Conservation (phyloP, 2,113 vertebrate species). For the Eulemur macaco region DNA sequence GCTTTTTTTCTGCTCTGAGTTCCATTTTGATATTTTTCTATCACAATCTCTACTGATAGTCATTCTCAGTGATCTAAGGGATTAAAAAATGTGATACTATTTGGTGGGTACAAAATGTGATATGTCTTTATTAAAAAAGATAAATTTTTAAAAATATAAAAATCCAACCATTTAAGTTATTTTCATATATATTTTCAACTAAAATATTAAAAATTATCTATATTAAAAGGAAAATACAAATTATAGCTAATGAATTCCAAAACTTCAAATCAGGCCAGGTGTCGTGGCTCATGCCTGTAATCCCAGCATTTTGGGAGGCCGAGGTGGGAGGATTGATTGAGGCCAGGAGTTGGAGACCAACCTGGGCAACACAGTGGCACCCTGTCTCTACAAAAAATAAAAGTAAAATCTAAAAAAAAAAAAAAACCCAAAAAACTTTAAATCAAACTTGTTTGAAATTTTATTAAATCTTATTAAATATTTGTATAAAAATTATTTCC, state of each 20-base stretch:
- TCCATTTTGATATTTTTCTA: neutral
- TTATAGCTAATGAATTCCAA: neutral
- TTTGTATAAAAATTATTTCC: neutral
- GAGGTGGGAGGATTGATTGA: too few relatives aligned
- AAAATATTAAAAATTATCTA: neutral
- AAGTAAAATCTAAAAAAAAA: too few relatives aligned
- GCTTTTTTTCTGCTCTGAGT: neutral
- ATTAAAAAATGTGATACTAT: neutral
- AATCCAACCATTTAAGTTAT: neutral
- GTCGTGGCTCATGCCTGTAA: too few relatives aligned
- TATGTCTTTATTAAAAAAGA: neutral
- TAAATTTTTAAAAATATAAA: neutral
- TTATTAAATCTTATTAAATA: neutral
- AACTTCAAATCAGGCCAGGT: neutral
- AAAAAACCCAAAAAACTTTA: neutral
- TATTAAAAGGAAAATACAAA: neutral
- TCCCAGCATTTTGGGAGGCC: too few relatives aligned
- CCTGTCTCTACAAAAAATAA: too few relatives aligned
- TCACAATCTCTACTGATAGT: neutral
- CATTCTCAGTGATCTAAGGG: neutral
- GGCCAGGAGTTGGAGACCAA: too few relatives aligned
- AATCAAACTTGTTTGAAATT: neutral
- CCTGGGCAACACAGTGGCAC: too few relatives aligned
- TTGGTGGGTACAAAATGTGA: neutral
- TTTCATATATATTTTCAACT: neutral